phyloP scores from a whole-genome alignment of 2,113 vertebrate genomes.

The Chiloscyllium plagiosum region DNA sequence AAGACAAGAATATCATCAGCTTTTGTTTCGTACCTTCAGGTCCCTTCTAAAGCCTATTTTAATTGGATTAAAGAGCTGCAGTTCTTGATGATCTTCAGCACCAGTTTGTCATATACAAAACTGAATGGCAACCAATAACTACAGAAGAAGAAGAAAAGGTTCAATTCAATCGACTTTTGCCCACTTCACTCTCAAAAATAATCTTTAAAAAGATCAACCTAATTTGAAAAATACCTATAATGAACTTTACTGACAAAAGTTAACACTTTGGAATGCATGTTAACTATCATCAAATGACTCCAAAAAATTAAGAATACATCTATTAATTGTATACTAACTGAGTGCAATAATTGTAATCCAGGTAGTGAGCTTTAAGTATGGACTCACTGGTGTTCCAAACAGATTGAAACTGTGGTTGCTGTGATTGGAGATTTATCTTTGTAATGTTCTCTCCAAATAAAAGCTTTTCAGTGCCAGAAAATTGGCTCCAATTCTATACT shows the following conservation, averaged over 20 bases:
- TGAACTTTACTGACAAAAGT: not conserved
- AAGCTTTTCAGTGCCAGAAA: not conserved
- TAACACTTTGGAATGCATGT: not conserved
- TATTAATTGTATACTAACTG: not conserved
- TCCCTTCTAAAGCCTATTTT: conserved; percentile 18
- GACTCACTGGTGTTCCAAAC: not conserved
- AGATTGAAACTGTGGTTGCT: not conserved
- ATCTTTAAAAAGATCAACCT: not conserved
- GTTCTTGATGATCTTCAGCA: not conserved
- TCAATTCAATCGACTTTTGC: not conserved
- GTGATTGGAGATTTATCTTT: not conserved
- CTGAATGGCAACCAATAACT: conserved; percentile 6
- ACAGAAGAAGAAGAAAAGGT: not conserved
- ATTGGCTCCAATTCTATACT: not conserved
- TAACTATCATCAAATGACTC: not conserved
- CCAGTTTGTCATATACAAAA: conserved; percentile 5
- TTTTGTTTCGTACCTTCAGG: not conserved
- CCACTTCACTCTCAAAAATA: not conserved
- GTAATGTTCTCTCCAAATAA: not conserved
- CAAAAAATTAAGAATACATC: not conserved
- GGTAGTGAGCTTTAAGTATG: not conserved
- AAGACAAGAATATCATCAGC: conserved; percentile 25
- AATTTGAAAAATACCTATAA: not conserved
- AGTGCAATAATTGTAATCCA: not conserved
- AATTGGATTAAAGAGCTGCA: conserved; percentile 7